Conservation (phyloP, 2,797 vertebrate species). For the Poeciliopsis presidionis region DNA sequence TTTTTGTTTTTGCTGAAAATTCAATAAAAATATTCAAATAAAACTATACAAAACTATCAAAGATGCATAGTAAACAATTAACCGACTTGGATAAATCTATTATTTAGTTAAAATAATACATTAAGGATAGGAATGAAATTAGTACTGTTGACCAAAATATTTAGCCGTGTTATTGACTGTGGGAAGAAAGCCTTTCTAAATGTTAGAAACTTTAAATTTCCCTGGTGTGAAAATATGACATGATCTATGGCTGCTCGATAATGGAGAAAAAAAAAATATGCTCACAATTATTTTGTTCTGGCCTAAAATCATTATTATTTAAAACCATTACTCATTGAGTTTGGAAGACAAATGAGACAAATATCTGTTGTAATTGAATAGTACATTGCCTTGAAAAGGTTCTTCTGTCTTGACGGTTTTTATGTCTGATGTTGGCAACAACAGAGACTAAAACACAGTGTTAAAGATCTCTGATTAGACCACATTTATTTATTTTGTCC, state of each 20-base stretch:
- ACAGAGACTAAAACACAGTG: not conserved
- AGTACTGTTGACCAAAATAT: not conserved
- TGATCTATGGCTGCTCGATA: not conserved
- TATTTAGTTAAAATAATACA: not conserved
- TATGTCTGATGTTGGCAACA: not conserved
- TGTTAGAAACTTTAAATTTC: not conserved
- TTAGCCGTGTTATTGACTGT: not conserved
- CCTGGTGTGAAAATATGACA: not conserved
- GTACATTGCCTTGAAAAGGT: not conserved
- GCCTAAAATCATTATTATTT: not conserved
- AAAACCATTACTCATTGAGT: not conserved
- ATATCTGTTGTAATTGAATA: not conserved
- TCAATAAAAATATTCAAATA: too few species aligned
- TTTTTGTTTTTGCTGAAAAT: too few species aligned
- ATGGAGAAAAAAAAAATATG: not conserved
- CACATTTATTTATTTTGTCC: not conserved
- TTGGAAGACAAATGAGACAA: not conserved
- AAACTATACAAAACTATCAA: not conserved
- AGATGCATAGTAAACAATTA: not conserved
- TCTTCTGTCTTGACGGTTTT: not conserved
- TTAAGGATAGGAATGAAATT: not conserved
- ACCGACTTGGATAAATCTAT: not conserved
- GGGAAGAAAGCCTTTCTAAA: not conserved
- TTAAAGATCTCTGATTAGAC: not conserved
- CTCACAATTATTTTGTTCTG: not conserved